These are phyloP conservation scores for Ramphastos sulfuratus DNA, from an alignment of 2,113 vertebrate genomes.

Conservation along the genomic window DNA sequence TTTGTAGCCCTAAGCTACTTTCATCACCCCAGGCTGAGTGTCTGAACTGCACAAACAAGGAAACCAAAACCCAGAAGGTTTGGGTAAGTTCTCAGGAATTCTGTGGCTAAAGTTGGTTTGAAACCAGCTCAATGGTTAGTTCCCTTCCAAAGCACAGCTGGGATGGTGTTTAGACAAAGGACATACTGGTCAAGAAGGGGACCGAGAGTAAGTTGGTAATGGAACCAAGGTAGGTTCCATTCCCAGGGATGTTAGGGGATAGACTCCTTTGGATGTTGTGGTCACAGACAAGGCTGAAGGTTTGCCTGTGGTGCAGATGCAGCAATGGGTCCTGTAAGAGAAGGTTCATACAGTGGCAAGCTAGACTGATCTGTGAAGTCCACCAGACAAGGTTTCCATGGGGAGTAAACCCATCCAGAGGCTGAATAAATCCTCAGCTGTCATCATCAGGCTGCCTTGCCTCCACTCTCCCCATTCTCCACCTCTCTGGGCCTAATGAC, in stretches of 20 bases:
- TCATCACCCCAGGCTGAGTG: too few relatives aligned
- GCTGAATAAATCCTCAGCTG: background rate
- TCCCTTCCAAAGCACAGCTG: background rate
- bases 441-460: background rate
- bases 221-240: background rate
- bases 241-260: background rate
- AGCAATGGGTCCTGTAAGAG: background rate
- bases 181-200: background rate
- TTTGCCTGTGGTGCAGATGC: background rate
- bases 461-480: background rate
- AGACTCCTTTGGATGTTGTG: background rate
- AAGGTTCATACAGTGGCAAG: background rate
- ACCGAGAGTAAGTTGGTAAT: background rate
- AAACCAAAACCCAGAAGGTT: too few relatives aligned
- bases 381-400: background rate
- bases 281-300: background rate
- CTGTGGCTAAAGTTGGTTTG: too few relatives aligned
- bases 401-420: background rate
- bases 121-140: background rate
- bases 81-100: too few relatives aligned
- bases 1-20: too few relatives aligned
- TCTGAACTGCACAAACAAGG: too few relatives aligned
- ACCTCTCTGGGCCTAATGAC: background rate
- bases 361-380: background rate
- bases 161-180: background rate